Evolutionary conservation across 2,797 vertebrate genomes (phyloP).

Genomic region (Alfaro cultratus): DNA sequence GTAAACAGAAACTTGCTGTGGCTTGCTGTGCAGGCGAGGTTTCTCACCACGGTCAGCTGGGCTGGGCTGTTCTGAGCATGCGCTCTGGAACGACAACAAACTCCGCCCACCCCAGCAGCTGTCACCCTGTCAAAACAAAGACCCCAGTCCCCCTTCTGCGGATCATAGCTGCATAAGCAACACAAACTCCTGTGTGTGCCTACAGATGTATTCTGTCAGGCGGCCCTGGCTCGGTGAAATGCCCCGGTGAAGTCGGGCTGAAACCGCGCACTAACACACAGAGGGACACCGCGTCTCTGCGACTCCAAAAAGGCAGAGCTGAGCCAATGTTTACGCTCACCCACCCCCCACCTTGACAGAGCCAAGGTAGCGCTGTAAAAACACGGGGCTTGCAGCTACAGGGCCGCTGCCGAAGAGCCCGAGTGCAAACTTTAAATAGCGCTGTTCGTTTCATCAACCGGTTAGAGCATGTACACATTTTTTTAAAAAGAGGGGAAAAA

Average conservation of each 20-base stretch:
- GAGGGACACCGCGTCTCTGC: constrained; percentile 18
- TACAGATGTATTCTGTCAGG: constrained; percentile 18
- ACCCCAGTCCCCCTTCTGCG: constrained; percentile 67
- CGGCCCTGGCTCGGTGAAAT: constrained; percentile 22
- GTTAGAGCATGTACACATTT: constrained; percentile 43
- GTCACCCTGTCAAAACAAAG: constrained; percentile 94
- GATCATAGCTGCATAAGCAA: constrained; percentile 50
- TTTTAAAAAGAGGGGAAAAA: neutral
- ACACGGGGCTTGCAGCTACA: constrained; percentile 38
- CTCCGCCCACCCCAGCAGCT: constrained; percentile 87
- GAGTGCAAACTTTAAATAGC: neutral
- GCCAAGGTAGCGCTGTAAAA: constrained; percentile 48
- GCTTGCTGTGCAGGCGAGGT: constrained; percentile 20
- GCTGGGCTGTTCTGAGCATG: constrained; percentile 59
- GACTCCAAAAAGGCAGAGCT: constrained; percentile 60
- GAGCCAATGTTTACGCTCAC: constrained; percentile 78
- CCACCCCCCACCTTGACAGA: constrained; percentile 67
- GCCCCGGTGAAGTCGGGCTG: constrained; percentile 8
- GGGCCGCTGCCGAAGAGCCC: constrained; percentile 2
- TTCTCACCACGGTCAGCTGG: constrained; percentile 66
- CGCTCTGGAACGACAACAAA: constrained; percentile 75
- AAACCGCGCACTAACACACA: constrained; percentile 5
- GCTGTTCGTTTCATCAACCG: constrained; percentile 17
- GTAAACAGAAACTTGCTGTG: neutral
- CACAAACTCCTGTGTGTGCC: constrained; percentile 19